phyloP scores from a whole-genome alignment of 2,113 vertebrate species.

The Macquaria ambigua region DNA sequence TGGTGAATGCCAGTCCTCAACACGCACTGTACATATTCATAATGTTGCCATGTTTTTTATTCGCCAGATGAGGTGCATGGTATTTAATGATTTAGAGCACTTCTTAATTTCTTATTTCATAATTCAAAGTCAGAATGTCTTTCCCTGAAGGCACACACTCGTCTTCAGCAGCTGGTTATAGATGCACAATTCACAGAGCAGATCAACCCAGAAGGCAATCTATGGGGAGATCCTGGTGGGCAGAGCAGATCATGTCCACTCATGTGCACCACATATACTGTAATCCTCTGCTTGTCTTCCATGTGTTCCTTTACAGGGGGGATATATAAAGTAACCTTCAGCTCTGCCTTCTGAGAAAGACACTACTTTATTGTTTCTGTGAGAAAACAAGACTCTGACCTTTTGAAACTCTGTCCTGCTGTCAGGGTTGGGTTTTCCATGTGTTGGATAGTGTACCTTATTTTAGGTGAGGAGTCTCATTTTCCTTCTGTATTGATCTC shows the following conservation, averaged over 20 bases:
- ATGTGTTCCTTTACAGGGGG: not conserved
- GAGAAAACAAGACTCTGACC: conserved; percentile 37
- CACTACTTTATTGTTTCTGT: not conserved
- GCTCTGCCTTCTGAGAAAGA: conserved; percentile 11
- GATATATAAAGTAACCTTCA: conserved; percentile 8
- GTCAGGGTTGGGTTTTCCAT: not conserved
- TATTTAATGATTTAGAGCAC: conserved; percentile 53
- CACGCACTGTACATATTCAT: conserved; percentile 42
- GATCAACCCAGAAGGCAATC: conserved; percentile 18
- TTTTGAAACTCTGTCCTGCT: conserved; percentile 19
- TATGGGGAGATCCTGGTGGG: not conserved
- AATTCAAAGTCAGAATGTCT: conserved; percentile 35
- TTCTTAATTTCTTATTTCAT: conserved; percentile 25
- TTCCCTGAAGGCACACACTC: conserved; percentile 24
- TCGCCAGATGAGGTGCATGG: conserved; percentile 8
- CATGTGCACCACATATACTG: not conserved
- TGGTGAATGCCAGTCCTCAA: conserved; percentile 21
- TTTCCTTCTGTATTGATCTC: conserved; percentile 37
- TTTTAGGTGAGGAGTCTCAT: conserved; percentile 28
- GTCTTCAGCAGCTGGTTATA: conserved; percentile 23
- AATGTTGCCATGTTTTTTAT: conserved; percentile 13
- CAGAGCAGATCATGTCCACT: conserved; percentile 18
- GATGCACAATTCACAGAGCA: not conserved
- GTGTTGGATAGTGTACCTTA: not conserved
- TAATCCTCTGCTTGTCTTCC: not conserved